These are phyloP conservation scores for Diploptera punctata DNA, from an alignment of 2,888 invertebrate species.

Conservation along the genomic window DNA sequence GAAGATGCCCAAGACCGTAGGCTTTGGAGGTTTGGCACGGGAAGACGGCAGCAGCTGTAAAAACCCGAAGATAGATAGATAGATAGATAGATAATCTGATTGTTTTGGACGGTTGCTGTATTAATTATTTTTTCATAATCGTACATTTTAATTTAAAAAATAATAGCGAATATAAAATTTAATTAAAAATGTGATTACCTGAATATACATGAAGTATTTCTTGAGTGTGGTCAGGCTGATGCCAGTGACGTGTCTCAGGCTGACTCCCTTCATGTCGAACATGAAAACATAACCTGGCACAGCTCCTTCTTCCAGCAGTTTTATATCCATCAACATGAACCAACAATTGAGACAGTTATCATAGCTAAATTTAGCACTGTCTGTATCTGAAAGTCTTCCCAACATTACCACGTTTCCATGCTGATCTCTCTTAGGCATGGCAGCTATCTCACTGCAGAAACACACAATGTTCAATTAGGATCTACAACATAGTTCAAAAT, in stretches of 20 bases:
- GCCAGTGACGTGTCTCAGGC: slow-evolving; percentile 43
- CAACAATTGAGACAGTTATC: slow-evolving; percentile 44
- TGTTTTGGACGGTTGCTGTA: no score
- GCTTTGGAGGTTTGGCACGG: no score
- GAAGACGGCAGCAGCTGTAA: no score
- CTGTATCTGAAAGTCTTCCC: background rate
- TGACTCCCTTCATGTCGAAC: slow-evolving; percentile 43
- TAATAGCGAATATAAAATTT: no score
- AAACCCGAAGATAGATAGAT: no score
- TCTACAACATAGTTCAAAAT: no score
- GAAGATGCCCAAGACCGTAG: no score
- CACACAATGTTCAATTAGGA: no score
- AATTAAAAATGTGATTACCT: slow-evolving; percentile 37
- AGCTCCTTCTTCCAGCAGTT: slow-evolving; percentile 27
- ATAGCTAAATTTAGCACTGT: slow-evolving; percentile 43
- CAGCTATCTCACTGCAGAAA: slow-evolving; percentile 7
- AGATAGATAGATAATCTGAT: no score
- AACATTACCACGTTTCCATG: slow-evolving; percentile 8
- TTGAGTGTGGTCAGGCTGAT: slow-evolving; percentile 43
- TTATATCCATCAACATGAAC: slow-evolving; percentile 41
- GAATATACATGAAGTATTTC: slow-evolving; percentile 46
- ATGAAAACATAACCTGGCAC: slow-evolving; percentile 44
- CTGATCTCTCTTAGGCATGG: slow-evolving; percentile 15
- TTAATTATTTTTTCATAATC: no score
- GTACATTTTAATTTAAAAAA: no score